Evolutionary conservation across 1,140 invertebrate genomes (phyloP).

Genomic region (Geopemphigus sp.): DNA sequence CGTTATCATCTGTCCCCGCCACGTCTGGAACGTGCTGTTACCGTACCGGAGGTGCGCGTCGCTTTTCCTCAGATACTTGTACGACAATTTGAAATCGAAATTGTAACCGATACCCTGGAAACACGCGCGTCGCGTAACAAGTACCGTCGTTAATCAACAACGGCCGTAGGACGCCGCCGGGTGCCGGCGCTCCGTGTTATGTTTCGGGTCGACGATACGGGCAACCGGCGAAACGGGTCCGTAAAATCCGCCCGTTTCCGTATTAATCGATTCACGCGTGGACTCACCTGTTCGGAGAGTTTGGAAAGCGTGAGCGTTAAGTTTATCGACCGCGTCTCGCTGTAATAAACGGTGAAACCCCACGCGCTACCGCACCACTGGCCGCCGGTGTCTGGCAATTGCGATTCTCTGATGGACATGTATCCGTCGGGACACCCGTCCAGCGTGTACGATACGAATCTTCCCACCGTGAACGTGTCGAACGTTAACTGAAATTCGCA

Average conservation of each 20-base stretch:
- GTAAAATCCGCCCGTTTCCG: background rate
- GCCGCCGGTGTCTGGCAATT: constrained; percentile 69
- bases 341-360: constrained; percentile 83
- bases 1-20: constrained; percentile 68
- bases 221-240: too few relatives aligned
- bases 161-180: too few relatives aligned
- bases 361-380: constrained; percentile 81
- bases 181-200: too few relatives aligned
- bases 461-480: constrained; percentile 81
- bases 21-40: constrained; percentile 67
- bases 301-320: constrained; percentile 69
- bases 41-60: constrained; percentile 75
- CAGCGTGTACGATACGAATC: constrained; percentile 78
- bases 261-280: background rate
- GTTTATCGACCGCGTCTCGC: constrained; percentile 75
- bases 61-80: constrained; percentile 73
- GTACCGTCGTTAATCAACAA: too few relatives aligned
- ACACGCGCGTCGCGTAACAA: constrained; percentile 49
- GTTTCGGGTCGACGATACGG: too few relatives aligned
- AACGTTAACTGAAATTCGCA: constrained; percentile 69
- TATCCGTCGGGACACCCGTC: constrained; percentile 77
- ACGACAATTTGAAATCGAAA: constrained; percentile 79
- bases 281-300: constrained; percentile 68
- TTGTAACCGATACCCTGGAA: constrained; percentile 72
- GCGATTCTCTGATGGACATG: constrained; percentile 73